Evolutionary conservation across 2,797 vertebrate genomes (phyloP), one percentile per base, ranked within the genome.

Genomic region (Poeciliopsis infans): DNA sequence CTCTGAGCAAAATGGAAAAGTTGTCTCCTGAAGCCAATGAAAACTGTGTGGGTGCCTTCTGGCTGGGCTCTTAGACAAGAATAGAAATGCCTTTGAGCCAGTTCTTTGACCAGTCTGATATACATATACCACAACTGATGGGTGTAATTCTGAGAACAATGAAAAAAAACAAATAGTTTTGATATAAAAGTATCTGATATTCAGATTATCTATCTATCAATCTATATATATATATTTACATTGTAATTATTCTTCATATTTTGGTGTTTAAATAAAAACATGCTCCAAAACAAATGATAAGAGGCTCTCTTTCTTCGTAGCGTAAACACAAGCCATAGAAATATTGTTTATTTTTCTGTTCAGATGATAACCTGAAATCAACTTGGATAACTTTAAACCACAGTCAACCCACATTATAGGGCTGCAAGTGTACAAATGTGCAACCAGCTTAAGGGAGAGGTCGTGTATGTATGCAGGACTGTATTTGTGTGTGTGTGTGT

Each of bases 1-100:
- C 1, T 12, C 2, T 95, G 76, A 87, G 91, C 0, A 74, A 85
- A 18, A 75, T 75, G 43, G 2, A 47, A 0, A 77, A 73, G 16
- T 31, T 92, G 6, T 79, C 10, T 43, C 1, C 25, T 15, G 91
- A 85, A 49, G 0, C 20, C 0, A 23, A 49, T 0, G 86, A 92
- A 13, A 94, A 93, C 86, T 89, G 92, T 72, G 88, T 96, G 84
- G 95, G 95, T 0, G 94, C 93, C 23, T 95, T 95, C 36, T 93
- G 94, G 94, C 75, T 96, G 53, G 90, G 2, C 64, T 41, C 87
- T 10, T 88, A 86, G 77, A 55, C 39, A 23, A 76, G 25, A 79
- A n/a, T 79, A 82, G 75, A 74, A 43, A 25, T 2, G 0, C 12
- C 3, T 75, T 20, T 72, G 28, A 45, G 15, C 41, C 39, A 7